Base-by-base conservation (phyloP, 2,113 vertebrate species). In the Mandrillus leucophaeus region DNA sequence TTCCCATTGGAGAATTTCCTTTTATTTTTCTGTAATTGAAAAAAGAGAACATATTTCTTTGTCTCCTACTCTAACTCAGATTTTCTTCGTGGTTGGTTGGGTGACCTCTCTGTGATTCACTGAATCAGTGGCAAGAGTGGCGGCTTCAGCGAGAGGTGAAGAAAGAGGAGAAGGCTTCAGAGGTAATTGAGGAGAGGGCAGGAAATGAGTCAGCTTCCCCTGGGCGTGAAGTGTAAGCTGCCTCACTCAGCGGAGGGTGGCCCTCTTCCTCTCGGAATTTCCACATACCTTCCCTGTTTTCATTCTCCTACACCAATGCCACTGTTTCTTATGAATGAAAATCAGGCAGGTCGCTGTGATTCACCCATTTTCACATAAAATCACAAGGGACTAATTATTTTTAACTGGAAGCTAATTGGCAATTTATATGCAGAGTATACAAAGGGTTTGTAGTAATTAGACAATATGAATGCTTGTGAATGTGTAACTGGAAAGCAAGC, bases 161-260 rank as follows among this genome's bases (percentile, higher is more conserved):
- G 88, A 85, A 48, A 89, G 30, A 48, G 88, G 75, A 94, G 82
- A 80, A 75, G 55, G 48, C 64, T 81, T 80, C 9, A 1, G 4
- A 82, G 81, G 73, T 40, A 75, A 27, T 6, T 8, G 73, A 40
- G 20, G 6, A 45, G 59, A 70, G 16, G 32, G 45, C 30, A 97
- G 93, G 98, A 96, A 97, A 76, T 96, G 96, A 98, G 55, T 97
- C 95, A 97, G 0, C 59, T 17, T n/a, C 84, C 52, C 22, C 20
- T 4, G 92, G 57, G 14, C 6, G 0, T 23, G 66, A 79, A 14
- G 9, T 3, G 2, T 27, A 68, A 81, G 27, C 59, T 14, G 68
- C 22, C 3, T 50, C 22, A 2, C 40, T 70, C 55, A 20, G 79
- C 89, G 35, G 27, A 57, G 61, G 55, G 45, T 18, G 52, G 48